These are phyloP conservation scores for Cranoglanis bouderius DNA, from an alignment of 2,113 vertebrate genomes.

Conservation along the genomic window DNA sequence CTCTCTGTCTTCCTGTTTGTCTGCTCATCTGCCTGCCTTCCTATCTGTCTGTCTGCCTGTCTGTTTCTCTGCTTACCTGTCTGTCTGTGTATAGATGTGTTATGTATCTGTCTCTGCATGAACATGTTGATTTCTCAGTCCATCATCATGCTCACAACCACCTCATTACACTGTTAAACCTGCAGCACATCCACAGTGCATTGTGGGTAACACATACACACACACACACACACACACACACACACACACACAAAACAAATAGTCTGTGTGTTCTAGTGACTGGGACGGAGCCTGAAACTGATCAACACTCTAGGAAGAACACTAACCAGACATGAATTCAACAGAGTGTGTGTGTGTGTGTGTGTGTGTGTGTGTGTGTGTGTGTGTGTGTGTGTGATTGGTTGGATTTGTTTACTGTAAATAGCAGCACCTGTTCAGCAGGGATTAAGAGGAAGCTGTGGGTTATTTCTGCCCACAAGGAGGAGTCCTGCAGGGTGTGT, in stretches of 20 bases:
- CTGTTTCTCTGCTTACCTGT: not conserved
- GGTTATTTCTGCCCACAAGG: constrained; percentile 30
- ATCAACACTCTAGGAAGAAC: not conserved
- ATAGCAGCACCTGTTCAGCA: constrained; percentile 35
- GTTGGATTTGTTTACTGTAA: constrained; percentile 24
- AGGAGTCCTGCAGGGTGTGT: constrained; percentile 17
- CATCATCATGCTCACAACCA: not conserved
- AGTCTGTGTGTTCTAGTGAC: not conserved
- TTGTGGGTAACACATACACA: too few species aligned
- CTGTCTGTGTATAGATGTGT: not conserved
- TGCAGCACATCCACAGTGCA: too few species aligned
- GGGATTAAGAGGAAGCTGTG: constrained; percentile 24
- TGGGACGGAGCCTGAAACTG: not conserved
- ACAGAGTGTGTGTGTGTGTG: not conserved
- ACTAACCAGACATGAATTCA: not conserved
- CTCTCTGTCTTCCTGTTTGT: too few species aligned
- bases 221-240: not conserved
- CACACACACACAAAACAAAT: not conserved
- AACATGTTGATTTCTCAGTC: not conserved
- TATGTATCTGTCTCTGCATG: not conserved
- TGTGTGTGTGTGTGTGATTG: not conserved
- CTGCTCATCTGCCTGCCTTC: not conserved
- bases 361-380: not conserved
- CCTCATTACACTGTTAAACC: too few species aligned
- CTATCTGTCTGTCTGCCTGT: not conserved